Base-by-base conservation (phyloP, 2,113 vertebrate species). In the Scartelaos histophorus region DNA sequence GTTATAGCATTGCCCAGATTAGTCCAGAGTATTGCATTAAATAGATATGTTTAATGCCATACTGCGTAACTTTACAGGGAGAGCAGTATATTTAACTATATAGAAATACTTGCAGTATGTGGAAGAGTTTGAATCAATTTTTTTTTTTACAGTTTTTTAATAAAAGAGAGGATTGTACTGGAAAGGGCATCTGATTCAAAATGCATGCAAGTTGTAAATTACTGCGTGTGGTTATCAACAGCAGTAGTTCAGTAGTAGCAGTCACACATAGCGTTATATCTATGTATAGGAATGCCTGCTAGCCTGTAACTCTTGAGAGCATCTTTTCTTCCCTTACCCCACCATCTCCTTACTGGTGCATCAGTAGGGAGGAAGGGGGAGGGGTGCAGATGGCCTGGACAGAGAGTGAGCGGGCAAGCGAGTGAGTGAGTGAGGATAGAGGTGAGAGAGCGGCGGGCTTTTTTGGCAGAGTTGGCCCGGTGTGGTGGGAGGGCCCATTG, bases 401-500 rank as follows among this genome's bases (percentile, higher is more conserved):
- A 86, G 70, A 89, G 85, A 86, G 62, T 67, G 75, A 67, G 66
- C 60, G 53, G 65, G 66, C 60, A 47, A n/a, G 49, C 54, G 2
- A 25, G 24, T 46, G 73, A 76, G 71, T 1, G 78, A 82, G 79
- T n/a, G 47, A 82, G 74, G 65, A 81, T 69, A 89, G 78, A 84
- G 82, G 91, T 71, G 89, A 93, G 90, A 81, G 64, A 93, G 90
- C 82, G 61, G 85, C 84, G 82, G 81, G 92, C 89, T 89, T 92
- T 92, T 94, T 93, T 90, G 91, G 90, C 78, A 83, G 90, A 84
- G 82, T 84, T 85, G 78, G 61, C 84, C 88, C 88, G 83, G 93
- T 94, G 92, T 88, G 83, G 93, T 94, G 92, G 95, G 95, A 94
- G 95, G 95, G 91, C 92, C 92, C 90, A 94, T 95, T 96, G 95